Evolutionary conservation across 1,140 invertebrate species (phyloP), one percentile per base, ranked within the genome.

Genomic region (Drosophila neocordata): DNA sequence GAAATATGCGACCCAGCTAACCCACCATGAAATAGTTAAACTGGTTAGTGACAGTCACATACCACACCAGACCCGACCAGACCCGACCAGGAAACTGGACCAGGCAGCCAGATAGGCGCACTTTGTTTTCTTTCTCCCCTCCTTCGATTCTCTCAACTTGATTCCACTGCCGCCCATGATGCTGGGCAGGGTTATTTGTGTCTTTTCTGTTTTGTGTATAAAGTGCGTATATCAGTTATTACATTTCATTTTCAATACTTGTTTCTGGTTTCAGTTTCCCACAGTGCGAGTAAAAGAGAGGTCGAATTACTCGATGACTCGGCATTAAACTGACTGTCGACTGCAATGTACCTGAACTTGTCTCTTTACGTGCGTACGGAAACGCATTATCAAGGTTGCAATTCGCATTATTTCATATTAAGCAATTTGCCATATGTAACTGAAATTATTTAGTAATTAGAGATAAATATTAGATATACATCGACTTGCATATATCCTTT

Each of bases 341-440:
- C 64, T 73, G 65, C 77, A 76, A 55, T 77, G 81, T 59, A 78
- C 82, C 81, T 87, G 82, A 87, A 87, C 81, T 85, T 85, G 82
- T 57, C 57, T 59, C 64, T 60, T 64, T 66, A 57, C n/a, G n/a
- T 51, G 55, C 73, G 67, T 59, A 76, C 73, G 65, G 65, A 76
- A 60, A 74, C 63, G 69, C 81, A 73, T 8, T 35, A 38, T 84
- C 69, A 85, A 82, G 81, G 81, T 69, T 68, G 51, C 56, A 64
- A 22, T 65, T 48, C 18, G 61, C 63, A 31, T 38, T 57, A 38
- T 48, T 55, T 31, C n/a, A 55, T 55, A 34, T 13, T 24, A n/a
- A 44, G 24, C 13, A 55, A 55, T 56, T 15, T 48, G 41, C 15
- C 41, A 48, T 20, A 48, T 48, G 15, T 48, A 48, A 20, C 15